Evolutionary conservation across 2,888 invertebrate species (phyloP).

Genomic region (Dasypogon diadema): DNA sequence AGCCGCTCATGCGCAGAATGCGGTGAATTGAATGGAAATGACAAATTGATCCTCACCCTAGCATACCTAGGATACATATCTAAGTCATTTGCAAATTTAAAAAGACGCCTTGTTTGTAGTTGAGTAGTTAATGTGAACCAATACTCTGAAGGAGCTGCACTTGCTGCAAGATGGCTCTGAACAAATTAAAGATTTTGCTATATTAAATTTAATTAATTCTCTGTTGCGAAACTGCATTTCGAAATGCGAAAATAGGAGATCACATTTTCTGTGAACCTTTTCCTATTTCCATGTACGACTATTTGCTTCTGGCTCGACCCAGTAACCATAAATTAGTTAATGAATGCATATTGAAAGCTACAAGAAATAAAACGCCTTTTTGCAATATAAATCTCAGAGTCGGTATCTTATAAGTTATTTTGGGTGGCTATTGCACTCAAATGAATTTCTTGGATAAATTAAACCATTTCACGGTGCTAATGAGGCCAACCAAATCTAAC

Average conservation of each 20-base stretch:
- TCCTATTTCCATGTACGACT: not conserved
- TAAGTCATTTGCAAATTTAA: no score
- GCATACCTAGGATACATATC: no score
- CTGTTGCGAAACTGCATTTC: not conserved
- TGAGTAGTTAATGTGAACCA: not conserved
- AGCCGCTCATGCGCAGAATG: conserved; percentile 28
- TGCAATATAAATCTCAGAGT: not conserved
- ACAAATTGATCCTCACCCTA: conserved; percentile 17
- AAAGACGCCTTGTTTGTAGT: not conserved
- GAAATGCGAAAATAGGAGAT: not conserved
- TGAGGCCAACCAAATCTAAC: not conserved
- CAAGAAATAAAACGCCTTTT: not conserved
- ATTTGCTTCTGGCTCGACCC: not conserved
- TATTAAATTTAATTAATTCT: not conserved
- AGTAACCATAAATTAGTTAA: not conserved
- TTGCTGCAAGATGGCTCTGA: not conserved
- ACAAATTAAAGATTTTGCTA: not conserved
- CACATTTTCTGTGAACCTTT: not conserved
- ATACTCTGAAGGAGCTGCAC: not conserved
- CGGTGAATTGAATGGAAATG: conserved; percentile 28
- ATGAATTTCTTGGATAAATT: conserved; percentile 2
- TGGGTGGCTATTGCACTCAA: not conserved
- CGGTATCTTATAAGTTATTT: not conserved
- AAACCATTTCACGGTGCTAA: conserved; percentile 3
- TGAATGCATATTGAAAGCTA: not conserved